Evolutionary conservation across 2,888 invertebrate species (phyloP).

Genomic region (Vandiemenella viatica): DNA sequence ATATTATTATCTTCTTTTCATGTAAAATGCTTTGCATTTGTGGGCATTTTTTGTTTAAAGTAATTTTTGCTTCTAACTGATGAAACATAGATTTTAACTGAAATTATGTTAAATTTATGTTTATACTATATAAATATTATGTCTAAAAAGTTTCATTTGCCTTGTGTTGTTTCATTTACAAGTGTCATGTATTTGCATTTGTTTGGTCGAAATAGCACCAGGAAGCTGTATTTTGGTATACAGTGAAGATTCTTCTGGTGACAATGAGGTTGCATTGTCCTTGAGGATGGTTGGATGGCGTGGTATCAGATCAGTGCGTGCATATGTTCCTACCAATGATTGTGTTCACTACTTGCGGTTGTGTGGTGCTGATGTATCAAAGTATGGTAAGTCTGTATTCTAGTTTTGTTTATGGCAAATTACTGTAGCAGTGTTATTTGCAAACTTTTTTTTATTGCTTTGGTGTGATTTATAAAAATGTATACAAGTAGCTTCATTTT

Average conservation of each 20-base stretch:
- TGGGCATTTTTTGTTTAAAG: no score
- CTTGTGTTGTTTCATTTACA: no score
- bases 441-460: not conserved
- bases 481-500: no score
- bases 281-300: slow-evolving; percentile 80
- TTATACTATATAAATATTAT: not conserved
- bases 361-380: slow-evolving; percentile 70
- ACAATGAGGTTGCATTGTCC: slow-evolving; percentile 31
- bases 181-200: no score
- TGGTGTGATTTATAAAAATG: not conserved
- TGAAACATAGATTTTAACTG: not conserved
- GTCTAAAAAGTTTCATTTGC: not conserved
- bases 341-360: slow-evolving; percentile 75
- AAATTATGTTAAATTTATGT: not conserved
- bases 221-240: slow-evolving; percentile 69
- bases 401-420: not conserved
- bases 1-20: not conserved
- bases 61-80: no score
- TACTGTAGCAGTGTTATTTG: not conserved
- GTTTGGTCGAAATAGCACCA: slow-evolving; percentile 32
- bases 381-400: slow-evolving; percentile 47
- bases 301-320: slow-evolving; percentile 70
- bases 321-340: slow-evolving; percentile 74
- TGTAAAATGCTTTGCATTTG: no score
- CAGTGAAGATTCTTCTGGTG: slow-evolving; percentile 30